Conservation (phyloP, 2,113 vertebrate species). For the Choloepus hoffmanni region DNA sequence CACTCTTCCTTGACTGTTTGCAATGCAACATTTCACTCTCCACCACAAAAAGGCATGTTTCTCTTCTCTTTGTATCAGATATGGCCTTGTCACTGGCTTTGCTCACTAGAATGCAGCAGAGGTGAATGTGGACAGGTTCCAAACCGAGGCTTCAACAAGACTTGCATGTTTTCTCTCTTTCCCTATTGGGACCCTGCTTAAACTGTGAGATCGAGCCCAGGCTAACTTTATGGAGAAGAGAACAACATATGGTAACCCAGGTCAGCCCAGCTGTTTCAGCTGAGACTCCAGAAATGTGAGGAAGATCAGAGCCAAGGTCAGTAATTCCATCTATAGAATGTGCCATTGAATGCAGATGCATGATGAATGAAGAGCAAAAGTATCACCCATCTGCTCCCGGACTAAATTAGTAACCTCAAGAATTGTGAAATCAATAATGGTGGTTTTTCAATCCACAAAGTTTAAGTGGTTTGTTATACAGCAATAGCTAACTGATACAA, state of each 20-base stretch:
- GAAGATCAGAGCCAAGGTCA: background rate
- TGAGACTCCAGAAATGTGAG: fast-evolving
- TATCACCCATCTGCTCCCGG: background rate
- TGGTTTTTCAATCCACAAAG: background rate
- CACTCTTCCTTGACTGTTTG: too few species aligned
- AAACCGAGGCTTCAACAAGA: fast-evolving
- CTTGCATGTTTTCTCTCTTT: fast-evolving
- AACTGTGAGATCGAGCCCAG: fast-evolving
- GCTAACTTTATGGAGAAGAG: fast-evolving
- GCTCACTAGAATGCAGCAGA: fast-evolving
- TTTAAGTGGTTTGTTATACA: background rate
- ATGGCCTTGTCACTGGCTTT: background rate
- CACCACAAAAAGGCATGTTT: fast-evolving
- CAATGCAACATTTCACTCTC: fast-evolving
- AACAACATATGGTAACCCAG: background rate
- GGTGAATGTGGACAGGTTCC: too few species aligned
- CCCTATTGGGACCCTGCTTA: too few species aligned
- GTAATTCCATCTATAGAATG: background rate
- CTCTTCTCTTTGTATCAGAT: background rate
- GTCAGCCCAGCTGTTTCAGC: background rate
- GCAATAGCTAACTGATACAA: background rate
- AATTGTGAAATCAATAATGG: background rate
- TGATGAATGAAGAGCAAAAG: too few species aligned
- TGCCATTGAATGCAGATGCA: too few species aligned
- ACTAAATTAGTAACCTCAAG: background rate